Conservation (phyloP, 2,888 invertebrate species). For the Aphidoletes aphidimyza region DNA sequence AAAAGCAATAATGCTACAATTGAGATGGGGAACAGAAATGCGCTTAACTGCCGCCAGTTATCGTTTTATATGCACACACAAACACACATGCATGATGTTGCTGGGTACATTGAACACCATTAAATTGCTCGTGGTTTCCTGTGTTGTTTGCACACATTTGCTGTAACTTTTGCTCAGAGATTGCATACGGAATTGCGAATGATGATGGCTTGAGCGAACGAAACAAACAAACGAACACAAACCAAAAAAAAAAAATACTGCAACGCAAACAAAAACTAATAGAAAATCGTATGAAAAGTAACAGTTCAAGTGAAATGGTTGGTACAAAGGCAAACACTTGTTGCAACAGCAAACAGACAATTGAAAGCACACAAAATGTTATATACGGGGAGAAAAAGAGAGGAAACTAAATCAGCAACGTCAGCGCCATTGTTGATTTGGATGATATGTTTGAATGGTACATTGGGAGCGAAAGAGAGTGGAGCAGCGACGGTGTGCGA, state of each 20-base stretch:
- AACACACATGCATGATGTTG: background rate
- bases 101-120: background rate
- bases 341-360: conserved; percentile 47
- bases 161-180: no score
- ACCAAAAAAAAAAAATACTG: background rate
- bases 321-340: conserved; percentile 45
- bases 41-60: conserved; percentile 1
- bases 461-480: background rate
- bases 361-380: background rate
- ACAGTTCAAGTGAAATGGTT: background rate
- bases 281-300: conserved; percentile 2
- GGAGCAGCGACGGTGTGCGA: no score
- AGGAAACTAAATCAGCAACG: no score
- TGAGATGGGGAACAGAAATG: background rate
- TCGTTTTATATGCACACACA: conserved; percentile 14
- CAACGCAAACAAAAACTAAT: conserved; percentile 35
- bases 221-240: background rate
- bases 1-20: background rate
- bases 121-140: conserved; percentile 9
- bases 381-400: no score
- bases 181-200: background rate
- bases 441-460: background rate
- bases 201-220: background rate
- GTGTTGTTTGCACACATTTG: background rate
- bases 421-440: conserved; percentile 14